Conservation (phyloP, 2,888 invertebrate genomes). For the Phasia obesa region DNA sequence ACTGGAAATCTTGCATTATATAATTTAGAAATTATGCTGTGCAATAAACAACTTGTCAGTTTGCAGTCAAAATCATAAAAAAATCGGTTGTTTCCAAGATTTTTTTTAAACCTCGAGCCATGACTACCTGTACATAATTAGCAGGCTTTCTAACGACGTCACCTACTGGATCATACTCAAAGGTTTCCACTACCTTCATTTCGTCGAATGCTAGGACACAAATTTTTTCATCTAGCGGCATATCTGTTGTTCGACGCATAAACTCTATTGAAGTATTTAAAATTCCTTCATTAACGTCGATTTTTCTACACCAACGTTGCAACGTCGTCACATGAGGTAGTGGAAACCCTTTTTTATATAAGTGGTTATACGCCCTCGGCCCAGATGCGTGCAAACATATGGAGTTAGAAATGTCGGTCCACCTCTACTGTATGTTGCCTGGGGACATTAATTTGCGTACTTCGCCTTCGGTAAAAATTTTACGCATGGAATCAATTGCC, state of each 20-base stretch:
- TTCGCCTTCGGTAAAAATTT: not conserved
- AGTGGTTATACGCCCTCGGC: not conserved
- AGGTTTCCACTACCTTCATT: constrained; percentile 6
- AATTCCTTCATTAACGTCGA: not conserved
- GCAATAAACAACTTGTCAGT: constrained; percentile 13
- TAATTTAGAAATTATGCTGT: constrained; percentile 13
- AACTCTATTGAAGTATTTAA: not conserved
- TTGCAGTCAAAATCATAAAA: constrained; percentile 32
- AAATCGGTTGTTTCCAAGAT: constrained; percentile 57
- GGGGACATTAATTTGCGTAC: not conserved
- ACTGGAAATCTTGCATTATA: constrained; percentile 27
- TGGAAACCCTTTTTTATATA: too few relatives aligned
- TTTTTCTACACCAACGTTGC: not conserved
- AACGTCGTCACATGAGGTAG: not conserved
- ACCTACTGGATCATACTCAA: not conserved
- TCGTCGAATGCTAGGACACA: constrained; percentile 1
- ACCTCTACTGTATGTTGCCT: not conserved
- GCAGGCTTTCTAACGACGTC: not conserved
- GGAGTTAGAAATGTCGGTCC: not conserved
- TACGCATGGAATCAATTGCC: not conserved
- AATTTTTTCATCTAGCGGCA: not conserved
- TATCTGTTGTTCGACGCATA: not conserved
- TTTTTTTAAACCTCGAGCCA: constrained; percentile 10
- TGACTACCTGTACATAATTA: constrained; percentile 15
- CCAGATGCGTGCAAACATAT: not conserved